phyloP scores from a whole-genome alignment of 2,888 invertebrate genomes.

The Sipha maydis region DNA sequence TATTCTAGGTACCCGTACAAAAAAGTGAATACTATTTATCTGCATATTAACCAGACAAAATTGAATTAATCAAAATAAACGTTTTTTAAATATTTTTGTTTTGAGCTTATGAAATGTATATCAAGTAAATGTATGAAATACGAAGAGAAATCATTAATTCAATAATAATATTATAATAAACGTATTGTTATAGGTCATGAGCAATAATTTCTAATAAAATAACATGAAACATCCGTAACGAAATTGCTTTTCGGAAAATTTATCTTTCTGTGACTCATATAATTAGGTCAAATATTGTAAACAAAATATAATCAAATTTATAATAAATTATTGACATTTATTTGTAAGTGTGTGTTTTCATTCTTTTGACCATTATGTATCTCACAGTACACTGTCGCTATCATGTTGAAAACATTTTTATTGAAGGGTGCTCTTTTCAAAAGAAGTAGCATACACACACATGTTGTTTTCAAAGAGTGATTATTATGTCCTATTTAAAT shows the following conservation, averaged over 20 bases:
- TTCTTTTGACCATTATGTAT: neutral
- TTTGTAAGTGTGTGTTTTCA: neutral
- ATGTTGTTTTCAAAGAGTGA: neutral
- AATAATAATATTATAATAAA: neutral
- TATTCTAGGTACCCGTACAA: too few species aligned
- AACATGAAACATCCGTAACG: neutral
- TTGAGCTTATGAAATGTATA: neutral
- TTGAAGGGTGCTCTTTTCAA: slow-evolving; percentile 14
- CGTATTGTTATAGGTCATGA: neutral
- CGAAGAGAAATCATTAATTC: neutral
- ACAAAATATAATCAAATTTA: neutral
- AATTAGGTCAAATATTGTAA: neutral
- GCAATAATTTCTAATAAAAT: neutral
- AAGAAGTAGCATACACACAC: slow-evolving; percentile 4
- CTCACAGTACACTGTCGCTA: neutral
- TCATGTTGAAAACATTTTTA: neutral
- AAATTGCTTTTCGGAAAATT: neutral
- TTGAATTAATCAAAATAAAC: too few species aligned
- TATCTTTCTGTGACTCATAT: neutral
- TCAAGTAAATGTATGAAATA: neutral
- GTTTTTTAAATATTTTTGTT: neutral
- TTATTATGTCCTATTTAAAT: neutral
- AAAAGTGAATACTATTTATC: too few species aligned
- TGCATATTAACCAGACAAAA: too few species aligned
- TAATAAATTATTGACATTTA: slow-evolving; percentile 13